A percentile compares a stretch with the other conserved stretches of the same genome.
Evolutionary conservation across 2,113 vertebrate species (phyloP).

Genomic region (Columba janthina): DNA sequence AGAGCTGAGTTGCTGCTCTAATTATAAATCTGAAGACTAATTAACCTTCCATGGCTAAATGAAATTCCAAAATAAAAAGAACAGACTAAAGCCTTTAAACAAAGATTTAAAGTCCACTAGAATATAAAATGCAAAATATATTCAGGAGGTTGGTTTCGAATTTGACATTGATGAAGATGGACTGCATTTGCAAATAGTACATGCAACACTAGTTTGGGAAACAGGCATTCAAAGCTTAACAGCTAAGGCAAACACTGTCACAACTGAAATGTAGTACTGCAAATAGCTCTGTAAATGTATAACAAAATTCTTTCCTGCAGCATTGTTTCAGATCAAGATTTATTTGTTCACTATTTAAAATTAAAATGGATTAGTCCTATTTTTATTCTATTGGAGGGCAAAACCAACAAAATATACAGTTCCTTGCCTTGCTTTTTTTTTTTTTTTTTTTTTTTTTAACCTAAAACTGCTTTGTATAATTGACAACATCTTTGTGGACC

Average conservation of each 20-base stretch:
- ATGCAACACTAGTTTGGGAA: background rate
- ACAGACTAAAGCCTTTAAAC: conserved; percentile 15
- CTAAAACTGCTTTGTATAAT: background rate
- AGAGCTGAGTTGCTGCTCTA: conserved; percentile 18
- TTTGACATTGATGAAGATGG: conserved; percentile 20
- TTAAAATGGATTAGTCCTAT: background rate
- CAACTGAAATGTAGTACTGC: background rate
- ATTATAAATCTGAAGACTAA: conserved; percentile 43
- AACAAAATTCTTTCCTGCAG: background rate
- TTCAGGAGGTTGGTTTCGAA: background rate
- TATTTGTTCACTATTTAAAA: background rate
- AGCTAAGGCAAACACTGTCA: background rate
- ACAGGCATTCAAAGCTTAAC: background rate
- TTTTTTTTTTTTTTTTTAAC: background rate
- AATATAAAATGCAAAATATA: conserved; percentile 16
- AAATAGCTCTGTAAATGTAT: background rate
- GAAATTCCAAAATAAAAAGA: conserved; percentile 35
- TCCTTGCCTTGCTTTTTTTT: background rate
- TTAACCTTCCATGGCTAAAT: conserved; percentile 51
- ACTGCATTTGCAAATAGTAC: background rate
- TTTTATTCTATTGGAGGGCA: background rate
- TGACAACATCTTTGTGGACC: background rate
- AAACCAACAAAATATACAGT: background rate
- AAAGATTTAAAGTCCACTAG: conserved; percentile 12
- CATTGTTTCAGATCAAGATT: background rate